Evolutionary conservation across 2,888 invertebrate species (phyloP).

Genomic region (Agrochola circellaris): DNA sequence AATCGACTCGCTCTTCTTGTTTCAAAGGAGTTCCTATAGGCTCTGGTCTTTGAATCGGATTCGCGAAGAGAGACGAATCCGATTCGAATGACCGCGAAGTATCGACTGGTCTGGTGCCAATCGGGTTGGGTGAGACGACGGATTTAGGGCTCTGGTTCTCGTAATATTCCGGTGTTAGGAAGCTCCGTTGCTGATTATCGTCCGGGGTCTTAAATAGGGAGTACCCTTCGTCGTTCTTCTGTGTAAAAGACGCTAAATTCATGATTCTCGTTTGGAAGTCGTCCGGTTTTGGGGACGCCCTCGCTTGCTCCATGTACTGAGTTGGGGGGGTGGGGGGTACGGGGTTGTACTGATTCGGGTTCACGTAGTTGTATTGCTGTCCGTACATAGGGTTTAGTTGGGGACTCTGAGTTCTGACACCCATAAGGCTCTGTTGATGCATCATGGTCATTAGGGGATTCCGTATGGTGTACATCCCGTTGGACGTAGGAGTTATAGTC

Average conservation of each 20-base stretch:
- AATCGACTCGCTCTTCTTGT: conserved; percentile 63
- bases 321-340: conserved; percentile 52
- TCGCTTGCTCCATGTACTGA: conserved; percentile 69
- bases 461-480: conserved; percentile 96
- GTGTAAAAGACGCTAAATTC: conserved; percentile 87
- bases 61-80: conserved; percentile 81
- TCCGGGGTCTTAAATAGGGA: conserved; percentile 84
- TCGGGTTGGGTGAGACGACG: conserved; percentile 85
- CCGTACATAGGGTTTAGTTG: conserved; percentile 74
- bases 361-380: conserved; percentile 79
- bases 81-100: conserved; percentile 72
- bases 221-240: conserved; percentile 87
- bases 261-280: conserved; percentile 83
- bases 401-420: conserved; percentile 73
- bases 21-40: conserved; percentile 79
- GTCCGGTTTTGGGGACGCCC: conserved; percentile 74
- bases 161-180: conserved; percentile 81
- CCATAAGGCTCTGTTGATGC: conserved; percentile 86
- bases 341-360: conserved; percentile 78
- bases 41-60: conserved; percentile 79
- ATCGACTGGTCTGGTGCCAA: conserved; percentile 82
- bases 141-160: conserved; percentile 80
- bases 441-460: conserved; percentile 92
- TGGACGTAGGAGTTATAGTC: conserved; percentile 88
- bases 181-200: conserved; percentile 79